Evolutionary conservation across 2,888 invertebrate genomes (phyloP).

Genomic region (Chymomyza caudatula): DNA sequence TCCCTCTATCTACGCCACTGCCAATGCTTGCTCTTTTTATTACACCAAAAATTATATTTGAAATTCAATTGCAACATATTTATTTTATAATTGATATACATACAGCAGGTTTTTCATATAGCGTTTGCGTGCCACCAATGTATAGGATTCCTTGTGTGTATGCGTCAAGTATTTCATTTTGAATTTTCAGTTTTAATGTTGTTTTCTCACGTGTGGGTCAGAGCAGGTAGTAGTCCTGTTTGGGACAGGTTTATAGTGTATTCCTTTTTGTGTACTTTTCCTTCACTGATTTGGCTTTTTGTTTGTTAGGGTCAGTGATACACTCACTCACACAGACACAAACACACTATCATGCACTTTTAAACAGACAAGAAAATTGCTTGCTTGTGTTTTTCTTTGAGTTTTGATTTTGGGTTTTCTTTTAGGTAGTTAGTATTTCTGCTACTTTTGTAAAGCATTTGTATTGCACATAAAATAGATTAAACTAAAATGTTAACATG

Average conservation of each 20-base stretch:
- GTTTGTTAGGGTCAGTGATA: constrained; percentile 55
- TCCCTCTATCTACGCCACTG: no score
- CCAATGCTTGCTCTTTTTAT: no score
- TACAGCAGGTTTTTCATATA: constrained; percentile 78
- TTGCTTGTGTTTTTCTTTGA: neutral
- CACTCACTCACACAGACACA: constrained; percentile 7
- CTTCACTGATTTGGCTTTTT: constrained; percentile 23
- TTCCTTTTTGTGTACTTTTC: constrained; percentile 8
- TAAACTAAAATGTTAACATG: neutral
- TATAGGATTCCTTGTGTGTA: constrained; percentile 77
- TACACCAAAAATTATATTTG: no score
- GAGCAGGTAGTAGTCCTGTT: constrained; percentile 17
- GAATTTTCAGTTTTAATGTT: constrained; percentile 18
- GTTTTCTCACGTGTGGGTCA: constrained; percentile 8
- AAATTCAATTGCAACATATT: neutral
- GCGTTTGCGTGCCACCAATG: constrained; percentile 77
- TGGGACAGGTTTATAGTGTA: constrained; percentile 3
- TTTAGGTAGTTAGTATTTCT: constrained; percentile 30
- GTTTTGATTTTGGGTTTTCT: neutral
- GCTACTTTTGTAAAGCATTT: constrained; percentile 34
- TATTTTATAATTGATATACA: constrained; percentile 38
- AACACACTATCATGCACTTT: neutral
- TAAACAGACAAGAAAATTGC: neutral
- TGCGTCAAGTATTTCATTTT: constrained; percentile 76
- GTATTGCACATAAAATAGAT: constrained; percentile 44